Base-by-base conservation (phyloP, 2,113 vertebrate species). In the Nicator chloris region DNA sequence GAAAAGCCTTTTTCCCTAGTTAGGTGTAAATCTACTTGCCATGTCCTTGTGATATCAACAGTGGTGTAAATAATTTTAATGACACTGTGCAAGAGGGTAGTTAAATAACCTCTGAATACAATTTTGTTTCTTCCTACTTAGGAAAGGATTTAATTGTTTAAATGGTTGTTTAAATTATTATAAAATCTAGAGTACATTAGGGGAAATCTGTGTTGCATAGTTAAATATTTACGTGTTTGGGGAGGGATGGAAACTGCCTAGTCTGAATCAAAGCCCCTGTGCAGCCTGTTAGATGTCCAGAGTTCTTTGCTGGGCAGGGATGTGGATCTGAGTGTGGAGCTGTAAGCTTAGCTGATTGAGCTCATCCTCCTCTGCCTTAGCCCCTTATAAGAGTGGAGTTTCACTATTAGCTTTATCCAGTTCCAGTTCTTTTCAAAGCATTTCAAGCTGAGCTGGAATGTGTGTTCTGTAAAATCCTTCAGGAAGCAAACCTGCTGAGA, bases 31-130 rank as follows among this genome's bases (percentile, higher is more conserved):
- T 54, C 26, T 80, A 35, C 11, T 78, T 92, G 42, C 21, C 7
- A 1, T 42, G 24, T 81, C 39, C 72, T 56, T 59, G 56, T 61
- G 31, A 33, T 80, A 73, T 54, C 60, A 70, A 70, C 50, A 56
- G 56, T 30, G 28, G 27, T 59, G 56, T 81, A 88, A 96, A 82
- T 94, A 83, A 82, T 88, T 94, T 85, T 92, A 90, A 68, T 81
- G 68, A 78, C 26, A 91, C n/a, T 31, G 18, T 86, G 27, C 56
- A 81, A 81, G 51, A 81, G 30, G 17, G 47, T 64, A 60, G 61
- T 82, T 90, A 83, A 87, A 82, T 56, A 85, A 39, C 17, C 65
- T 68, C 56, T n/a, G 49, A 63, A 33, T 88, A 42, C 33, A 88
- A 39, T 83, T 90, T 57, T 6, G 20, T 83, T 91, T 51, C 63